These are phyloP conservation scores for Leptopilina boulardi DNA, from an alignment of 1,140 invertebrate genomes.

Conservation along the genomic window DNA sequence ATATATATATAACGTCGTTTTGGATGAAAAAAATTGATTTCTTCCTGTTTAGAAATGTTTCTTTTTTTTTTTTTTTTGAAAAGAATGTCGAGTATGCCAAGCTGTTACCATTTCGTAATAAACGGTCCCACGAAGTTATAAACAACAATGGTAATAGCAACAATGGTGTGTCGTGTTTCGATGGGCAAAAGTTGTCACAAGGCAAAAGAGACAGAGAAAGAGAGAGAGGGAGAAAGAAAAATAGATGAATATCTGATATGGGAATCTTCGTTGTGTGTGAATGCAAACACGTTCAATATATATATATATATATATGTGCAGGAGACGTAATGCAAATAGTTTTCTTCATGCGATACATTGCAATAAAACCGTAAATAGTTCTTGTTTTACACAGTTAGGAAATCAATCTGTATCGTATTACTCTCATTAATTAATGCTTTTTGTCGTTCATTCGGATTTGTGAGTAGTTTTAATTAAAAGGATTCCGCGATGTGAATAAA, in stretches of 20 bases:
- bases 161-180: slow-evolving; percentile 57
- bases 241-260: slow-evolving; percentile 63
- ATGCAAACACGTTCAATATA: slow-evolving; percentile 49
- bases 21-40: background rate
- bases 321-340: slow-evolving; percentile 15
- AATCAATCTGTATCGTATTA: slow-evolving; percentile 24
- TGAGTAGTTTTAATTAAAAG: background rate
- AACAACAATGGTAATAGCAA: slow-evolving; percentile 49
- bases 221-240: too few relatives aligned
- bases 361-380: background rate
- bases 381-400: background rate
- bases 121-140: slow-evolving; percentile 54
- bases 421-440: slow-evolving; percentile 12
- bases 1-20: background rate
- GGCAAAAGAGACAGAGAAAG: too few relatives aligned
- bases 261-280: slow-evolving; percentile 57
- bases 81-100: slow-evolving; percentile 46
- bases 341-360: slow-evolving; percentile 15
- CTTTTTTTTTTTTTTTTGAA: background rate
- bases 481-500: too few relatives aligned
- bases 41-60: slow-evolving; percentile 13
- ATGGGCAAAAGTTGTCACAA: slow-evolving; percentile 54
- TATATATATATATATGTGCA: too few relatives aligned
- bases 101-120: slow-evolving; percentile 55
- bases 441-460: background rate